phyloP scores from a whole-genome alignment of 2,113 vertebrate species.

The Jaculus jaculus region DNA sequence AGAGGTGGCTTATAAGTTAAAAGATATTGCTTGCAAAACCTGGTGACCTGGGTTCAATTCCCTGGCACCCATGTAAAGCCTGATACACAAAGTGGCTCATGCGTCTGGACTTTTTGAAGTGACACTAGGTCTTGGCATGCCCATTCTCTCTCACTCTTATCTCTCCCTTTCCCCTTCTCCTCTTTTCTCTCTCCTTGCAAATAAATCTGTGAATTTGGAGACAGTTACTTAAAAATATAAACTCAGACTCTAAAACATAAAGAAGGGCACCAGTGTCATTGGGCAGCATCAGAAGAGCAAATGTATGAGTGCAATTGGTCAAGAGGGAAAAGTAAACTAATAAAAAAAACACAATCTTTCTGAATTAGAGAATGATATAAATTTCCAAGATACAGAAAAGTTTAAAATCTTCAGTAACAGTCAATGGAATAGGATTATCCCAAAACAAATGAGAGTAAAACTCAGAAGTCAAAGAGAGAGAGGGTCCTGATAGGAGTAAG shows the following conservation, averaged over 20 bases:
- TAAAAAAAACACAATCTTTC: not conserved
- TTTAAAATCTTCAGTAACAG: not conserved
- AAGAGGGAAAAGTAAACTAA: not conserved
- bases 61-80: no score
- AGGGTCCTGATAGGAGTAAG: no score
- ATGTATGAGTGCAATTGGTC: not conserved
- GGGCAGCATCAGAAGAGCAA: not conserved
- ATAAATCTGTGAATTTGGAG: not conserved
- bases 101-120: no score
- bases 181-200: no score
- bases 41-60: no score
- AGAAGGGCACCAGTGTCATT: not conserved
- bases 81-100: no score
- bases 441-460: not conserved
- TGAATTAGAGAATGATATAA: not conserved
- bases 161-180: no score
- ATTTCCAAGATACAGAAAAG: not conserved
- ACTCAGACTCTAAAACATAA: not conserved
- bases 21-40: no score
- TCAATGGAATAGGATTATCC: not conserved
- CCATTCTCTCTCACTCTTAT: no score
- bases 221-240: not conserved
- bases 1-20: no score
- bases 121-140: no score
- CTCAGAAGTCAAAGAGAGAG: no score